Evolutionary conservation across 2,797 vertebrate species (phyloP), one percentile per base, ranked within the genome.

Genomic region (Malacoctenus gilli): DNA sequence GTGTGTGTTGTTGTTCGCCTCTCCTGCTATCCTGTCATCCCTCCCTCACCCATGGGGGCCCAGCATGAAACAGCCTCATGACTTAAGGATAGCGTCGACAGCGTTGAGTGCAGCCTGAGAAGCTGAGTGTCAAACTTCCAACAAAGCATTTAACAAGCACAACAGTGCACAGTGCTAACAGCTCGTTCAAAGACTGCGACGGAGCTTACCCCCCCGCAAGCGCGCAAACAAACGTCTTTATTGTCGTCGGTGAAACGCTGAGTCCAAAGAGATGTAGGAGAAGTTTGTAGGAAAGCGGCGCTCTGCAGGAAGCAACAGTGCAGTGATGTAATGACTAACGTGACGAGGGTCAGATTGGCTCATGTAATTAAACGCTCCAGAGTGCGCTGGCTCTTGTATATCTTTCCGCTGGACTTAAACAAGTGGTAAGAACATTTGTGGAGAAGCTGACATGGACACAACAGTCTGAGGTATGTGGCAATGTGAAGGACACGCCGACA

Each of bases 101-200:
- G 72, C 40, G 51, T 59, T 8, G 72, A 82, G 76, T 66, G 75
- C 70, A 75, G 78, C 74, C 70, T 30, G 43, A 71, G 74, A 78
- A 74, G 69, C 70, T 56, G 67, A 80, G 79, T 72, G 79, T 84
- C 78, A 80, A 83, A 84, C 78, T 79, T 87, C 68, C 75, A 75
- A 82, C 78, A 82, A 83, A 82, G 82, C 78, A 77, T 82, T 88
- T 85, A 86, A 82, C 70, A 84, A 86, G 84, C 81, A 75, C 82
- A 73, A 75, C 80, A 73, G 76, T 39, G 75, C 65, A 40, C 59
- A 54, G 68, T 18, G 51, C 74, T 84, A 72, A 80, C 77, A 80
- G 80, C 80, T 79, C 61, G 40, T 71, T 84, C 68, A 81, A 79
- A 81, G 80, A 82, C 69, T 52, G 75, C 68, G 28, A 42, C 63